Conservation (phyloP, 2,797 vertebrate species). For the Mormyrops boulengeri region DNA sequence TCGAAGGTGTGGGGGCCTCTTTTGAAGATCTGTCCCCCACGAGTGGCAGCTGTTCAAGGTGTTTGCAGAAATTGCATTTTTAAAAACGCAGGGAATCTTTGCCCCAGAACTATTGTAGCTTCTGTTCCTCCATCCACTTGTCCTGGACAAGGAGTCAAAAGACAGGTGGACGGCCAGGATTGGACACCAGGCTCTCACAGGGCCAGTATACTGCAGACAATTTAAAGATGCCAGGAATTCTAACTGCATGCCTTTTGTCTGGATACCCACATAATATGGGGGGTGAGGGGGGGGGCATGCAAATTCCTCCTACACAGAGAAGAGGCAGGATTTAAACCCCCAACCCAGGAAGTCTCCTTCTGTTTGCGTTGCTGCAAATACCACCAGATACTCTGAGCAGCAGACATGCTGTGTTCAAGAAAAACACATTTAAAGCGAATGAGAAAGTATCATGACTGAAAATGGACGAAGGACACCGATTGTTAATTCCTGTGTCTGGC, state of each 20-base stretch:
- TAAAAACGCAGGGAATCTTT: neutral
- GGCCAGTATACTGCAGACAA: neutral
- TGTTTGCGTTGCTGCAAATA: neutral
- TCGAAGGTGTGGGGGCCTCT: neutral
- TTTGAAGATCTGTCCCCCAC: neutral
- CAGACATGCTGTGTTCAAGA: neutral
- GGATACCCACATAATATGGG: neutral
- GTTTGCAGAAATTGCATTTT: neutral
- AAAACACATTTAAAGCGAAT: neutral
- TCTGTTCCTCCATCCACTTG: neutral
- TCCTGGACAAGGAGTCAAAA: neutral
- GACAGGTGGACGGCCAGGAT: neutral
- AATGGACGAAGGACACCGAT: neutral
- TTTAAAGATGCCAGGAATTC: neutral
- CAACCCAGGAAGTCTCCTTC: neutral
- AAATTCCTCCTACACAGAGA: neutral
- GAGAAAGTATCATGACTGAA: neutral
- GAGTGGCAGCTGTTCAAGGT: neutral
- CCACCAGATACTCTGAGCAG: neutral
- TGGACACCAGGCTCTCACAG: neutral
- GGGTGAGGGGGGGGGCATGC: neutral
- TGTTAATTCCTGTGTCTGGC: neutral
- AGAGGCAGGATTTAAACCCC: neutral
- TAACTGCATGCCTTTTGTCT: neutral
- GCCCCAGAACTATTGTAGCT: neutral